A percentile compares a stretch with the other conserved stretches of the same genome.
phyloP scores from a whole-genome alignment of 2,797 vertebrate genomes.

The Mormyrus proboscirostris region DNA sequence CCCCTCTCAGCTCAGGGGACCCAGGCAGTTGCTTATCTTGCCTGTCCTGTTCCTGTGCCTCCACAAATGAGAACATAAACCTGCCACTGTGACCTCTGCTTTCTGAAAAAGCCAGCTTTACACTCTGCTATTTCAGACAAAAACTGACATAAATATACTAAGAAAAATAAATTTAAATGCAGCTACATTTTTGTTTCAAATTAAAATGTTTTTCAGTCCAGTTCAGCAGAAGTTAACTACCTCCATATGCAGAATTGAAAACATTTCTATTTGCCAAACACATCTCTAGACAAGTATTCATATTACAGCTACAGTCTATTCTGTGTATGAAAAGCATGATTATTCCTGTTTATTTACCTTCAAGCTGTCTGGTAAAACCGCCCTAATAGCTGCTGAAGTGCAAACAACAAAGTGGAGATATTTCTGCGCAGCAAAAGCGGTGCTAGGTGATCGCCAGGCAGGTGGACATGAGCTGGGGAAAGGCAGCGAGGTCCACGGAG shows the following conservation, averaged over 20 bases:
- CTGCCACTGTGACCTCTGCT: background rate
- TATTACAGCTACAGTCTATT: background rate
- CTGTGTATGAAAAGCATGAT: background rate
- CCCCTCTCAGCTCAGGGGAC: background rate
- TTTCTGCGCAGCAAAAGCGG: background rate
- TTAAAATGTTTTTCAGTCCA: background rate
- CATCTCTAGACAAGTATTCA: background rate
- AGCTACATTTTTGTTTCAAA: background rate
- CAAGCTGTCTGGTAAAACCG: background rate
- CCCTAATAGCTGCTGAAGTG: background rate
- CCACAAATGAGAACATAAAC: background rate
- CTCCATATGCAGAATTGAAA: background rate
- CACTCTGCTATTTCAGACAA: background rate
- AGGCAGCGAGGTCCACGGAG: conserved; percentile 39
- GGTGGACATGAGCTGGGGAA: conserved; percentile 12
- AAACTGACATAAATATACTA: background rate
- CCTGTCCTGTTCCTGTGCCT: background rate
- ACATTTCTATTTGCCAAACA: background rate
- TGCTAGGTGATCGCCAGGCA: background rate
- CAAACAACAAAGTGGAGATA: background rate
- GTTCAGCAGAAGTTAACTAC: background rate
- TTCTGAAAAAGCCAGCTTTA: background rate
- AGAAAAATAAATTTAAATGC: background rate
- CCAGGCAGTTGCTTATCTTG: background rate
- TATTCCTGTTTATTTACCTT: background rate